Evolutionary conservation across 1,140 invertebrate species (phyloP), one percentile per base, ranked within the genome.

Genomic region (Diorhabda elongata): DNA sequence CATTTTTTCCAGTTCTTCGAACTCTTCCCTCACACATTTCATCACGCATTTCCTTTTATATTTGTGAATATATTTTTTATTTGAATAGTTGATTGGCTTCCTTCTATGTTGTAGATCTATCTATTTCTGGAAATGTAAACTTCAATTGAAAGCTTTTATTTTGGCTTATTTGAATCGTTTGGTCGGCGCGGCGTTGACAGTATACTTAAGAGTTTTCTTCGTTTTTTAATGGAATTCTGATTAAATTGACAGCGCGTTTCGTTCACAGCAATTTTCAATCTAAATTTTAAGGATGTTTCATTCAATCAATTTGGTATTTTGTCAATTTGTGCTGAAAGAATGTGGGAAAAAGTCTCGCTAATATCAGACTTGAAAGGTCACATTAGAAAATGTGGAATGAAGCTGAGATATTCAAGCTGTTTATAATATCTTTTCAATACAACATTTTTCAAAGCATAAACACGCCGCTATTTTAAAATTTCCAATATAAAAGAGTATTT

Each of bases 231-330:
- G 47, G 47, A 52, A 52, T 52, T 52, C 47, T 52, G 47, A 52
- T 52, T 52, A 52, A 52, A 52, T 52, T 52, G 47, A 52, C 47
- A 52, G 47, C 47, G 47, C 6, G n/a, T 52, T 52, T 52, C 47
- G 6, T 52, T 52, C 47, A n/a, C 47, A 52, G 47, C 47, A 52
- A 52, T 52, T 52, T 52, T n/a, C 47, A 52, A 52, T 52, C 47
- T 52, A 52, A 52, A 52, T 52, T 52, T 52, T 52, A 52, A 52
- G 47, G 47, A 52, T 52, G 47, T 52, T 52, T 52, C n/a, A 52
- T 52, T 52, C 47, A n/a, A 52, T 52, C 47, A 52, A 52, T 52
- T 52, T 52, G 47, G 47, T 52, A 52, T n/a, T 52, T 52, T 52
- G 47, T 52, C 47, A 52, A 52, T 52, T 52, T 52, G 6, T 52